phyloP scores from a whole-genome alignment of 1,140 invertebrate species.

The Medauroidea extradentata region DNA sequence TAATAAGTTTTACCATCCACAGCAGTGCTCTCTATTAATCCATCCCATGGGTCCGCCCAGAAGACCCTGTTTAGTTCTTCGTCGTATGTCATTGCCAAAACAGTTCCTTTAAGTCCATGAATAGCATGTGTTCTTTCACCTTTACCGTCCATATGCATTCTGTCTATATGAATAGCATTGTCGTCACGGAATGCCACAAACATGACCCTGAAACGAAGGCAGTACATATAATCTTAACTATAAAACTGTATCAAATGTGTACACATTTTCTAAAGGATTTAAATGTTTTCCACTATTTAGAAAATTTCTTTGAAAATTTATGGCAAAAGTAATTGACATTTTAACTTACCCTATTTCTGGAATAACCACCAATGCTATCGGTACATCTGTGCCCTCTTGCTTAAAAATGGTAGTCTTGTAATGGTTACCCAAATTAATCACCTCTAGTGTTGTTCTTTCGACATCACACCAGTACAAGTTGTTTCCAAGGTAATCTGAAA shows the following conservation, averaged over 20 bases:
- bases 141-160: slow-evolving; percentile 53
- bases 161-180: slow-evolving; percentile 50
- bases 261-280: not conserved
- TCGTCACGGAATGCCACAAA: slow-evolving; percentile 52
- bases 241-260: not conserved
- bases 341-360: slow-evolving; percentile 56
- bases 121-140: slow-evolving; percentile 44
- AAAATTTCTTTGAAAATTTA: too few species aligned
- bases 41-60: slow-evolving; percentile 50
- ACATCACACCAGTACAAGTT: slow-evolving; percentile 62
- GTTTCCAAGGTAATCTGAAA: slow-evolving; percentile 56
- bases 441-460: slow-evolving; percentile 52
- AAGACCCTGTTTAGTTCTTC: slow-evolving; percentile 45
- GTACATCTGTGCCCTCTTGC: slow-evolving; percentile 50
- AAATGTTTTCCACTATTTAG: not conserved
- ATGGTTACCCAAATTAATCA: slow-evolving; percentile 49
- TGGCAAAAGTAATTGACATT: not conserved
- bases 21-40: slow-evolving; percentile 51
- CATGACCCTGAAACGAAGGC: slow-evolving; percentile 49
- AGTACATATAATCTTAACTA: not conserved
- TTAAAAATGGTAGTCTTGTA: slow-evolving; percentile 51
- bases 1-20: slow-evolving; percentile 52
- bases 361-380: slow-evolving; percentile 55
- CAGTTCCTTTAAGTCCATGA: slow-evolving; percentile 46
- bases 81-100: slow-evolving; percentile 51